A percentile compares a stretch with the other conserved stretches of the same genome.
Evolutionary conservation across 2,888 invertebrate species (phyloP).

Genomic region (Polymixis lichenea): DNA sequence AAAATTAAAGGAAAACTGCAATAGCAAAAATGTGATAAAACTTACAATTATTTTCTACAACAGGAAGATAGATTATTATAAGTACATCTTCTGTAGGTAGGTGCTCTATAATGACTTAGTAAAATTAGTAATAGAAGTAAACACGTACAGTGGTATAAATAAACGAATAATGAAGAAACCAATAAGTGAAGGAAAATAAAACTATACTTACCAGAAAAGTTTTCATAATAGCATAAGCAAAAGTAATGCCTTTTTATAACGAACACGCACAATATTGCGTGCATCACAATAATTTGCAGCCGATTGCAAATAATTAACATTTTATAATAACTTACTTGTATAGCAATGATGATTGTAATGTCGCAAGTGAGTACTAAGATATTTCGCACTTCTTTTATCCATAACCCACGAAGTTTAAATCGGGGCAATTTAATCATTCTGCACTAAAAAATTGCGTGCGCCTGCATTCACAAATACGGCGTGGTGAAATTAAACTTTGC

Average conservation of each 20-base stretch:
- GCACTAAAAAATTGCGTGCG: constrained; percentile 44
- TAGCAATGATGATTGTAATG: constrained; percentile 16
- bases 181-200: neutral
- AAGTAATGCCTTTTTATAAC: neutral
- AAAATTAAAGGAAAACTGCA: too few species aligned
- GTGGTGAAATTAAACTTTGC: constrained; percentile 49
- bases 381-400: constrained; percentile 45
- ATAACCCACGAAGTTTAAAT: constrained; percentile 44
- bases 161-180: too few species aligned
- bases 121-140: too few species aligned
- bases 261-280: constrained; percentile 2
- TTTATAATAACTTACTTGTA: constrained; percentile 20
- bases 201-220: constrained; percentile 2
- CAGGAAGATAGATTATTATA: too few species aligned
- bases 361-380: constrained; percentile 29
- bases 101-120: too few species aligned
- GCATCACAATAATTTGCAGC: neutral
- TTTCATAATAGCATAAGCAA: neutral
- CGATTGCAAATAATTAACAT: constrained; percentile 30
- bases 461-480: constrained; percentile 31
- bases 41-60: too few species aligned
- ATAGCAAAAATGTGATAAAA: too few species aligned
- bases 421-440: constrained; percentile 44
- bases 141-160: too few species aligned
- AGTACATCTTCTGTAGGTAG: too few species aligned